A percentile compares a stretch with the other conserved stretches of the same genome.
Conservation (phyloP, 1,140 invertebrate species). For the Lerema accius region DNA sequence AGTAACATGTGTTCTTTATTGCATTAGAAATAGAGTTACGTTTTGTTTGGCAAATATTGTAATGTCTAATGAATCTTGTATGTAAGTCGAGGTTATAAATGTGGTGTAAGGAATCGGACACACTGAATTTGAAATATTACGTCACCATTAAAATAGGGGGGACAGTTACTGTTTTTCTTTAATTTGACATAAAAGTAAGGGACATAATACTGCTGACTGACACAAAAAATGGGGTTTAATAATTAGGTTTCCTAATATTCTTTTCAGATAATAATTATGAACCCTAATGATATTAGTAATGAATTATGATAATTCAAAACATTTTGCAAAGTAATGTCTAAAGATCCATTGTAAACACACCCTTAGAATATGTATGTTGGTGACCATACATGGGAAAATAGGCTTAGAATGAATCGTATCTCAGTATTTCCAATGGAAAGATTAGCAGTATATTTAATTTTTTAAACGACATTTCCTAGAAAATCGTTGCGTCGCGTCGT, state of each 20-base stretch:
- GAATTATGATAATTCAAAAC: no score
- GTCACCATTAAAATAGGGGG: no score
- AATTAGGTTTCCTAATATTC: no score
- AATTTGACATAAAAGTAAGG: no score
- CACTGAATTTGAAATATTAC: no score
- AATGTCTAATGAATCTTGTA: conserved; percentile 23
- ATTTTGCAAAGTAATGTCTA: not conserved
- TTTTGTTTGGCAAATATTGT: conserved; percentile 31
- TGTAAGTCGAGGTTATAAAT: conserved; percentile 19
- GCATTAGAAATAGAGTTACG: conserved; percentile 17
- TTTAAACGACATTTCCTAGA: conserved; percentile 25
- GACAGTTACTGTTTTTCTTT: no score
- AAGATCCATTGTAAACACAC: conserved; percentile 2
- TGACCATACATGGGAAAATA: conserved; percentile 41
- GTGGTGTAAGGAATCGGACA: not conserved
- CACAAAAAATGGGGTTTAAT: no score
- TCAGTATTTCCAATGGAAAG: conserved; percentile 24
- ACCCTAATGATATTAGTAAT: no score
- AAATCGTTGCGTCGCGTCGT: conserved; percentile 2
- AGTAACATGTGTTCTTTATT: conserved; percentile 5
- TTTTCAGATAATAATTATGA: no score
- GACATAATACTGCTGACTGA: no score
- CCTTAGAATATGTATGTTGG: conserved; percentile 33
- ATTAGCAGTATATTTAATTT: conserved; percentile 17
- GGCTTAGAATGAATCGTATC: conserved; percentile 36